Base-by-base conservation (phyloP, 2,113 vertebrate genomes). In the Trogon melanurus region DNA sequence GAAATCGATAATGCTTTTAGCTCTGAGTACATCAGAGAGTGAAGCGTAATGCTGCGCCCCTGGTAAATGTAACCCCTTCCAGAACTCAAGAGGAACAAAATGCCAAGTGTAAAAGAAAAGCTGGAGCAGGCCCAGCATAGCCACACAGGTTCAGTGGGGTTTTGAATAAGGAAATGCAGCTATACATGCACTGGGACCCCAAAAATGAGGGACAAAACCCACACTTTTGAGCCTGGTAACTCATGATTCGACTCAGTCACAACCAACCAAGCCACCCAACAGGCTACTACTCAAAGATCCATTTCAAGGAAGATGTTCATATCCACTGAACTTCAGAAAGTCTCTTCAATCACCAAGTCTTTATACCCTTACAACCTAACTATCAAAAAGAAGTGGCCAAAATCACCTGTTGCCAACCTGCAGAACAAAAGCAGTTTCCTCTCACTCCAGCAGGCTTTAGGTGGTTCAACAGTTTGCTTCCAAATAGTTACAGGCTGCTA, bases 1-100 rank as follows among this genome's bases (percentile, higher is more conserved):
- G 57, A 57, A 93, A 96, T 95, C 95, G 0, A 96, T 97, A 96
- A 91, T 38, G 76, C 93, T 97, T 96, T 97, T 91, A 97, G 76
- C 83, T 45, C 53, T 0, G 2, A 66, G 61, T 47, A 53, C 67
- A 56, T 30, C 5, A 41, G 9, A 4, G 54, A 82, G 62, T 38
- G 57, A 66, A 44, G 85, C 85, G 73, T 17, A 66, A 83, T 29
- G 29, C 85, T 38, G 73, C 80, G 54, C 50, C 73, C 80, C 32
- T 62, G 72, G 45, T 79, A 23, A 67, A 81, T 2, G 57, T 17
- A 75, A 36, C n/a, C 34, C 65, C 36, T 75, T 81, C 58, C 3
- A 0, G 79, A 92, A 73, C 41, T 29, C 26, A 53, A 86, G 27
- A 20, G 84, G 8, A 79, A 5, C 38, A 82, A 12, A 92, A 78